phyloP scores from a whole-genome alignment of 1,140 invertebrate species.

The Penaeus indicus region DNA sequence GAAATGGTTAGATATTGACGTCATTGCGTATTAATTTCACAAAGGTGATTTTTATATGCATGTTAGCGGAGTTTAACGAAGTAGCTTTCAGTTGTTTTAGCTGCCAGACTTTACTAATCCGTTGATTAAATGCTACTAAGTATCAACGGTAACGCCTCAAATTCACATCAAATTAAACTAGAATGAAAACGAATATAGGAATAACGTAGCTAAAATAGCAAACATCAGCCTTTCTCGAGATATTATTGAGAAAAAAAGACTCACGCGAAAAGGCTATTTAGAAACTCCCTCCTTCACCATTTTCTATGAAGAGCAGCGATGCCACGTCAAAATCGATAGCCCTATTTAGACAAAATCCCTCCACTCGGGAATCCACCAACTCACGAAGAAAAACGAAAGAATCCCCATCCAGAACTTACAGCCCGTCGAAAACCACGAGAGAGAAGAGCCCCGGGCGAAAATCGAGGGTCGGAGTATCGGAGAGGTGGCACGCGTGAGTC shows the following conservation, averaged over 20 bases:
- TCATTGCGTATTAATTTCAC: too few species aligned
- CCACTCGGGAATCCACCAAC: background rate
- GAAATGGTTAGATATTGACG: too few species aligned
- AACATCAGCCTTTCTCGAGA: background rate
- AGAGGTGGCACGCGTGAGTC: constrained; percentile 47
- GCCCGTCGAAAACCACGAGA: background rate
- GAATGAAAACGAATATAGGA: too few species aligned
- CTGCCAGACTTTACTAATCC: too few species aligned
- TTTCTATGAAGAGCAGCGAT: constrained; percentile 46
- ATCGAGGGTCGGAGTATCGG: background rate
- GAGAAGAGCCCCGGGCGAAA: background rate
- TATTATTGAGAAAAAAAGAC: background rate
- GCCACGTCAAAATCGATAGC: constrained; percentile 60
- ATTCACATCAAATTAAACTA: too few species aligned
- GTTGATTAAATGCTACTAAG: too few species aligned
- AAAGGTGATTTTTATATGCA: too few species aligned
- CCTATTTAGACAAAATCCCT: constrained; percentile 1
- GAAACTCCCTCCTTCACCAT: constrained; percentile 7
- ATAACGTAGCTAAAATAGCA: too few species aligned
- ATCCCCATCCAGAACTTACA: background rate
- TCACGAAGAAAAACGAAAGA: background rate
- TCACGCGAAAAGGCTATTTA: background rate
- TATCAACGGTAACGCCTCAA: too few species aligned
- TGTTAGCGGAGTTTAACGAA: too few species aligned
- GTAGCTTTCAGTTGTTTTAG: too few species aligned